Evolutionary conservation across 2,797 vertebrate genomes (phyloP).

Genomic region (Peromyscus eremicus): DNA sequence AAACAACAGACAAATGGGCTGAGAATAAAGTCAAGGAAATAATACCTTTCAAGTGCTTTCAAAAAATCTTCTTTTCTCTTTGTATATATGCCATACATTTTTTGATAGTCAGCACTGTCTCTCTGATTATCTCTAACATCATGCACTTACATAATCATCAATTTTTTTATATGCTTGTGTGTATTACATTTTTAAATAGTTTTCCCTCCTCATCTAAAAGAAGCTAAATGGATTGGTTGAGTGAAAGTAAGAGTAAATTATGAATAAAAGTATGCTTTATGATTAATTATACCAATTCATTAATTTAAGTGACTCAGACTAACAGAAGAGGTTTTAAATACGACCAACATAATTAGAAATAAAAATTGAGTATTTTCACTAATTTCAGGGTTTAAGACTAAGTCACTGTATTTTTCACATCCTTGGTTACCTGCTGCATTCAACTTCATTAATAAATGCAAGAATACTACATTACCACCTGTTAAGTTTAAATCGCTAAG

Average conservation of each 20-base stretch:
- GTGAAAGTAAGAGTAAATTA: neutral
- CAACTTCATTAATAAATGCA: conserved; percentile 39
- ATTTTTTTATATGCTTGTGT: neutral
- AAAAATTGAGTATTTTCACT: neutral
- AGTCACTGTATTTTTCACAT: neutral
- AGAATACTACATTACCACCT: conserved; percentile 5
- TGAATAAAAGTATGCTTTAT: neutral
- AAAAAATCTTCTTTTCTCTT: neutral
- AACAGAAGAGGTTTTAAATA: neutral
- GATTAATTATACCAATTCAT: neutral
- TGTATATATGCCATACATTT: neutral
- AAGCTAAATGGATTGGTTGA: neutral
- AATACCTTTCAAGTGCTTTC: neutral
- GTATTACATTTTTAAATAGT: neutral
- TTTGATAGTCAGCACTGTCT: neutral
- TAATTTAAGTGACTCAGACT: neutral
- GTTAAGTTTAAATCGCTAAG: conserved; percentile 64
- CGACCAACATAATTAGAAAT: neutral
- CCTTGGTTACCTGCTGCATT: neutral
- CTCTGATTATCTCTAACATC: neutral
- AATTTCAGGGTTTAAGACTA: neutral
- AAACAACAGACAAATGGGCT: neutral
- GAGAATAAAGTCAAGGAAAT: neutral
- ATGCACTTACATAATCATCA: neutral
- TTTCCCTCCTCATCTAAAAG: neutral